These are phyloP conservation scores for Meleagris gallopavo DNA, from an alignment of 2,113 vertebrate genomes.

Conservation along the genomic window DNA sequence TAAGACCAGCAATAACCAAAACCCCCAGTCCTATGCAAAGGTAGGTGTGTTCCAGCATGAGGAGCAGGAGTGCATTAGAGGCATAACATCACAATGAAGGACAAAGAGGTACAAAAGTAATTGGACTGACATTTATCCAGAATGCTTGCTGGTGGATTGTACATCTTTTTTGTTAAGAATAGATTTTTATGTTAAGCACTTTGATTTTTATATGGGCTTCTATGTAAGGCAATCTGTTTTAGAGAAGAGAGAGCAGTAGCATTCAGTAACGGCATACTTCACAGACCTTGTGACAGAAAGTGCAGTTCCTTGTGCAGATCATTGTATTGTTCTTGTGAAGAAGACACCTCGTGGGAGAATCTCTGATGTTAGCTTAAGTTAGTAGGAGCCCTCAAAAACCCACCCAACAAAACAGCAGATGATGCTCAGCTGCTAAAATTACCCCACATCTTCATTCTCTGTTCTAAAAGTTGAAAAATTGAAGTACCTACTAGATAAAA, in stretches of 20 bases:
- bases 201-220: background rate
- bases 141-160: background rate
- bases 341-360: constrained; percentile 39
- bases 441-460: background rate
- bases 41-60: background rate
- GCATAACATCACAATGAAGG: background rate
- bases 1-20: background rate
- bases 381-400: background rate
- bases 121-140: background rate
- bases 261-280: background rate
- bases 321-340: constrained; percentile 13
- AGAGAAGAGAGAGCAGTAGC: background rate
- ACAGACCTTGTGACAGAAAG: background rate
- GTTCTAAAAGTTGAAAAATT: background rate
- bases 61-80: background rate
- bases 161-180: background rate
- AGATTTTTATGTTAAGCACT: background rate
- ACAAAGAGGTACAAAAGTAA: background rate
- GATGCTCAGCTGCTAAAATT: background rate
- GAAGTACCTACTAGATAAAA: background rate
- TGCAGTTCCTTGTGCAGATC: background rate
- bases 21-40: background rate
- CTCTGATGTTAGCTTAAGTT: background rate
- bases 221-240: background rate
- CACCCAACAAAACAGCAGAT: background rate